phyloP scores from a whole-genome alignment of 1,140 invertebrate genomes.

The Eurytemora carolleeae region DNA sequence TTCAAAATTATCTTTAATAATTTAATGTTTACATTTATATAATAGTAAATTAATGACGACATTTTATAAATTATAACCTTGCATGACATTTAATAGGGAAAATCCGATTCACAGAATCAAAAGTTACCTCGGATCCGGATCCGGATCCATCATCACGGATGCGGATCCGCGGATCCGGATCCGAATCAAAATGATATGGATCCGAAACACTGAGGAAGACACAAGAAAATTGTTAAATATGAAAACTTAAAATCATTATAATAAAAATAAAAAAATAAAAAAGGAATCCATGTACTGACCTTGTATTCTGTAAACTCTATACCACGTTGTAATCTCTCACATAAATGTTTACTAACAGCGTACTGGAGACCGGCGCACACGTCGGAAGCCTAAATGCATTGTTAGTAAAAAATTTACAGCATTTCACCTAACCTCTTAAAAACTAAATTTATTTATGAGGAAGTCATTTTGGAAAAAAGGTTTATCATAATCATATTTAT shows the following conservation, averaged over 20 bases:
- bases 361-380: conserved; percentile 64
- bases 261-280: background rate
- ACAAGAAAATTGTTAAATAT: background rate
- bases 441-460: background rate
- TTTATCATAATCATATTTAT: background rate
- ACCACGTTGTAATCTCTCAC: conserved; percentile 53
- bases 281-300: background rate
- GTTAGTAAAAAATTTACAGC: background rate
- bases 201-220: background rate
- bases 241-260: background rate
- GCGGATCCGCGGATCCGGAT: background rate
- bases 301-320: conserved; percentile 26
- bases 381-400: conserved; percentile 31
- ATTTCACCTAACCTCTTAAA: background rate
- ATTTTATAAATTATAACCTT: too few species aligned
- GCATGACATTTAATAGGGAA: too few species aligned
- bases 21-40: too few species aligned
- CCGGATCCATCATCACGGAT: background rate
- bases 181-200: background rate
- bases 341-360: conserved; percentile 51
- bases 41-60: too few species aligned
- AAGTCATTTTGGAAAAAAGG: background rate
- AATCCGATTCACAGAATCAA: too few species aligned
- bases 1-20: too few species aligned
- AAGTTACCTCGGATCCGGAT: too few species aligned